Percentiles rank a stretch among this genome's conserved stretches.
These are phyloP conservation scores for Marmota flaviventris DNA, from an alignment of 2,113 vertebrate genomes.

Conservation along the genomic window DNA sequence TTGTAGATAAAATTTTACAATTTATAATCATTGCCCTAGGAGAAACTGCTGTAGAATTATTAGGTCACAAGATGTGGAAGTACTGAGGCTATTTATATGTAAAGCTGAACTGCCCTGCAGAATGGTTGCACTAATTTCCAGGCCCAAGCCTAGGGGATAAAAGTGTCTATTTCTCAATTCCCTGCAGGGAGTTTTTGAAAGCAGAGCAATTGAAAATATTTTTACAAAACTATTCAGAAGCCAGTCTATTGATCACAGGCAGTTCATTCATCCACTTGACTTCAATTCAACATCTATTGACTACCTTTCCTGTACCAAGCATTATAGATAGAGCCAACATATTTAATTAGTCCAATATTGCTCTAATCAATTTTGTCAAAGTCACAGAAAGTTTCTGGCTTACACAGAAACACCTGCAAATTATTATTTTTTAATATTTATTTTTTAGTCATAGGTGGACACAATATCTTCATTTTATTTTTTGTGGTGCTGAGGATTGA, in stretches of 20 bases:
- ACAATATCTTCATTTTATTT: too few species aligned
- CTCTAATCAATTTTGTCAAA: constrained; percentile 3
- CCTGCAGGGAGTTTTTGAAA: constrained; percentile 22
- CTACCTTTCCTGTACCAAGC: neutral
- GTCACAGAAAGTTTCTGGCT: neutral
- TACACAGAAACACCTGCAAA: neutral
- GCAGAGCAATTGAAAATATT: constrained; percentile 35
- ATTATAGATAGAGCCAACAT: neutral
- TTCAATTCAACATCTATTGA: neutral
- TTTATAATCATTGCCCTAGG: neutral
- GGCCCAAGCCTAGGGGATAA: neutral
- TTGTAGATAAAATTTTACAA: neutral
- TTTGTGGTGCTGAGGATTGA: too few species aligned
- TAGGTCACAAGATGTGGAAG: neutral
- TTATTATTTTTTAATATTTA: neutral
- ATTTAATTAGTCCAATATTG: constrained; percentile 48
- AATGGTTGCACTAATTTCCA: constrained; percentile 33
- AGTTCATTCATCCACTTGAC: constrained; percentile 17
- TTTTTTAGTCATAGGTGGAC: too few species aligned
- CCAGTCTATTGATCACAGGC: neutral
- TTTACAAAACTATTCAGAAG: constrained; percentile 17
- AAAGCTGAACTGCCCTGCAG: neutral
- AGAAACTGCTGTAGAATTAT: neutral
- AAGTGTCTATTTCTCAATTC: constrained; percentile 13
- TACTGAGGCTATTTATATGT: constrained; percentile 20